phyloP scores from a whole-genome alignment of 1,140 invertebrate species.

The Drosophila bocqueti region DNA sequence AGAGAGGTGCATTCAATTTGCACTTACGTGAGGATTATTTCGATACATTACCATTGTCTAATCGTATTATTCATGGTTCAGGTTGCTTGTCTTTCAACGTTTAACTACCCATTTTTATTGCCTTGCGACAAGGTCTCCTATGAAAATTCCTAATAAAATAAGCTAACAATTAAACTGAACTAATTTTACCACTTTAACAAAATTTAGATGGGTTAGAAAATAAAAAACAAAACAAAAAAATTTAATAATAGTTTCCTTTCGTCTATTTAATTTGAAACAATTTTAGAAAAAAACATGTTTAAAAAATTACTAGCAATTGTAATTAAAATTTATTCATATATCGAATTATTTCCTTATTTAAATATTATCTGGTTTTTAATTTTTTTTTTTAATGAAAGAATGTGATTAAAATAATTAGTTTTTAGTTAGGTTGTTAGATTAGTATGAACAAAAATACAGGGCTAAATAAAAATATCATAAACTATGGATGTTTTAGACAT shows the following conservation, averaged over 20 bases:
- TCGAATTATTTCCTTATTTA: too few relatives aligned
- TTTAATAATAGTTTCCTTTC: neutral
- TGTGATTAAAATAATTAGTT: too few relatives aligned
- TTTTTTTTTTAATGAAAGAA: too few relatives aligned
- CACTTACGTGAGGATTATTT: conserved; percentile 9
- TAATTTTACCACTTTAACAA: neutral
- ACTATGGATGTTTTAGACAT: too few relatives aligned
- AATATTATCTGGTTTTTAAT: too few relatives aligned
- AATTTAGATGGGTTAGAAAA: neutral
- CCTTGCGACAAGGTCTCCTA: neutral
- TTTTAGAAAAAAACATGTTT: neutral
- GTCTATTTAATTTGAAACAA: rapidly evolving
- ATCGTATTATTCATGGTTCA: neutral
- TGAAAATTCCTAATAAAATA: neutral
- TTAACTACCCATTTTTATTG: neutral
- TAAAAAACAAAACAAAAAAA: neutral
- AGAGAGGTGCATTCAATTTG: conserved; percentile 8
- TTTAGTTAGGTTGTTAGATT: too few relatives aligned
- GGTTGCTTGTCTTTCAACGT: conserved; percentile 3
- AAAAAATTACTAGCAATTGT: too few relatives aligned
- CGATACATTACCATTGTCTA: neutral
- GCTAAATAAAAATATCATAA: too few relatives aligned
- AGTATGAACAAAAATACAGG: too few relatives aligned
- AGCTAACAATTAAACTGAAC: neutral
- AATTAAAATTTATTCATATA: too few relatives aligned